phyloP scores from a whole-genome alignment of 2,888 invertebrate species.

The Invenusta paracnida region DNA sequence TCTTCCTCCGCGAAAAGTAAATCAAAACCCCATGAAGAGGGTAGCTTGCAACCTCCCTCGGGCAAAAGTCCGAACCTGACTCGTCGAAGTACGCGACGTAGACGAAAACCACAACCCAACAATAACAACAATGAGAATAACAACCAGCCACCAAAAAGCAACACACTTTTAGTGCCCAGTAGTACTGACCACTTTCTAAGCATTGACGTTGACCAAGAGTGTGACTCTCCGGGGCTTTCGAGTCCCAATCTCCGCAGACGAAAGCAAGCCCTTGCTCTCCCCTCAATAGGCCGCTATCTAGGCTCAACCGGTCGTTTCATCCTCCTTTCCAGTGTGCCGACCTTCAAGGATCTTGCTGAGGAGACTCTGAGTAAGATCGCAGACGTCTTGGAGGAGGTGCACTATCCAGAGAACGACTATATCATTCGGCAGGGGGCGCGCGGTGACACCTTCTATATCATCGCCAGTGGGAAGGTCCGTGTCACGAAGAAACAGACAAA shows the following conservation, averaged over 20 bases:
- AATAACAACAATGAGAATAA: neutral
- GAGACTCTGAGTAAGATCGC: constrained; percentile 91
- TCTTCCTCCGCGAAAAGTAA: too few species aligned
- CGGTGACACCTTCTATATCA: constrained; percentile 95
- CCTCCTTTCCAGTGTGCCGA: constrained; percentile 73
- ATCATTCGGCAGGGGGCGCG: constrained; percentile 90
- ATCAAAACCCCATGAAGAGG: too few species aligned
- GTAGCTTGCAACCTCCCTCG: neutral
- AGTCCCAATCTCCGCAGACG: neutral
- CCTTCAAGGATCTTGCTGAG: constrained; percentile 86
- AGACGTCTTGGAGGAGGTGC: constrained; percentile 87
- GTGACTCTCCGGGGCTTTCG: neutral
- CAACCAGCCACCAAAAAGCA: neutral
- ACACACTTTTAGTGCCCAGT: neutral
- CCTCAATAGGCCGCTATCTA: neutral
- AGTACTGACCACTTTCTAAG: too few species aligned
- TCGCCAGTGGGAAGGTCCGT: constrained; percentile 87
- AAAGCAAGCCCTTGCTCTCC: neutral
- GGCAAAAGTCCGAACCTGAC: neutral
- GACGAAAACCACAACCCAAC: neutral
- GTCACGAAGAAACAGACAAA: constrained; percentile 76
- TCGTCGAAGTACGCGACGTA: neutral
- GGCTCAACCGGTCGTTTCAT: neutral
- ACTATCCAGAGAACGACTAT: constrained; percentile 86
- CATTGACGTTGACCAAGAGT: too few species aligned